These are phyloP conservation scores for Excalfactoria chinensis DNA, from an alignment of 2,113 vertebrate species.

Conservation along the genomic window DNA sequence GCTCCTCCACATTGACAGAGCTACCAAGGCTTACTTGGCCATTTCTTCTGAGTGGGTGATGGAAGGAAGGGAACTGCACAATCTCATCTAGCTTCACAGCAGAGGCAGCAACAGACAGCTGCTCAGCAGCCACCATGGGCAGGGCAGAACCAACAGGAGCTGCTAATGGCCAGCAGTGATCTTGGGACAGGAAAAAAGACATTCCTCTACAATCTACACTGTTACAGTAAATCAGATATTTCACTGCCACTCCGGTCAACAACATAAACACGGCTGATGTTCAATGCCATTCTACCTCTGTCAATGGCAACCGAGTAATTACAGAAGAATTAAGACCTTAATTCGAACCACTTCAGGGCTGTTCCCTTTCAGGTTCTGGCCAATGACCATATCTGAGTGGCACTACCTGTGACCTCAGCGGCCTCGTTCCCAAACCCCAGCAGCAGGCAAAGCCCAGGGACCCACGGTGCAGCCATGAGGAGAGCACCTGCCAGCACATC, in stretches of 20 bases:
- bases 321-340: neutral
- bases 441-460: neutral
- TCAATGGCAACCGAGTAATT: neutral
- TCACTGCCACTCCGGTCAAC: neutral
- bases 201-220: neutral
- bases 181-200: neutral
- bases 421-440: neutral
- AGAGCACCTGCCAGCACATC: rapidly evolving
- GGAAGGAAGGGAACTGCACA: neutral
- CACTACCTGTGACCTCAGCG: neutral
- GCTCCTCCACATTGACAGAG: rapidly evolving
- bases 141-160: neutral
- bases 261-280: neutral
- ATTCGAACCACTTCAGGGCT: neutral
- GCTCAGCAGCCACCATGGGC: rapidly evolving
- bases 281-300: neutral
- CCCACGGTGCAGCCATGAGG: neutral
- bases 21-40: neutral
- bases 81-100: neutral
- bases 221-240: neutral
- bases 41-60: neutral
- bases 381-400: too few relatives aligned
- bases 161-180: neutral
- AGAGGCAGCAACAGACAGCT: rapidly evolving
- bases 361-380: neutral